These are phyloP conservation scores for Halcyon leucocephala DNA, from an alignment of 2,797 vertebrate species.

Conservation along the genomic window DNA sequence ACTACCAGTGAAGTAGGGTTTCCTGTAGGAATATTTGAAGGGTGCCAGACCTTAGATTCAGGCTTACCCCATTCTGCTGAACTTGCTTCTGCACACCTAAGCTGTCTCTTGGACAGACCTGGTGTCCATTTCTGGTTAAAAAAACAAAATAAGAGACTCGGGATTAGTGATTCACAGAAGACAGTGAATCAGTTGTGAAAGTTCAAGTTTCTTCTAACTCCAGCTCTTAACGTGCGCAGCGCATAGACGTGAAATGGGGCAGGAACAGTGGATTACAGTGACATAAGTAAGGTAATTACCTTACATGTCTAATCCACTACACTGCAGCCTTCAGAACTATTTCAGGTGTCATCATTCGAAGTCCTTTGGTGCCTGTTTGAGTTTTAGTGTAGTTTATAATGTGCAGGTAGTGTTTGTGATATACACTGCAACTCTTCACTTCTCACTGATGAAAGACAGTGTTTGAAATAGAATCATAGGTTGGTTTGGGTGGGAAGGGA, in stretches of 20 bases:
- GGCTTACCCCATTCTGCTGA: not conserved
- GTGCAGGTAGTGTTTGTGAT: not conserved
- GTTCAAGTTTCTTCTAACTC: not conserved
- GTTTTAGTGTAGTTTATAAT: not conserved
- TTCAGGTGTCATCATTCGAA: not conserved
- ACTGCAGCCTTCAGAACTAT: not conserved
- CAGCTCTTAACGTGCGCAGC: not conserved
- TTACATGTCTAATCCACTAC: not conserved
- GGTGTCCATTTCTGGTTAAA: not conserved
- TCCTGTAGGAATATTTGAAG: slow-evolving; percentile 7
- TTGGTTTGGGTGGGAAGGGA: not conserved
- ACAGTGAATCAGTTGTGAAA: not conserved
- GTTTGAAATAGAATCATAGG: not conserved
- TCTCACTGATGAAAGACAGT: not conserved
- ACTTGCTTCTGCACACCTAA: not conserved
- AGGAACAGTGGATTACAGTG: not conserved
- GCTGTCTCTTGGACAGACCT: slow-evolving; percentile 3
- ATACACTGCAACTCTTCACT: rapidly evolving
- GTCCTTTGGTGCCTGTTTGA: not conserved
- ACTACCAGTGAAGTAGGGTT: not conserved
- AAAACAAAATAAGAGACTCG: not conserved
- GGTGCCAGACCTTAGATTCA: not conserved
- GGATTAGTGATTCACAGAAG: slow-evolving; percentile 12
- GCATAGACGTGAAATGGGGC: not conserved
- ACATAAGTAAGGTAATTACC: not conserved